A percentile compares a stretch with the other conserved stretches of the same genome.
These are phyloP conservation scores for Callosobruchus maculatus DNA, from an alignment of 2,888 invertebrate genomes.

Conservation along the genomic window DNA sequence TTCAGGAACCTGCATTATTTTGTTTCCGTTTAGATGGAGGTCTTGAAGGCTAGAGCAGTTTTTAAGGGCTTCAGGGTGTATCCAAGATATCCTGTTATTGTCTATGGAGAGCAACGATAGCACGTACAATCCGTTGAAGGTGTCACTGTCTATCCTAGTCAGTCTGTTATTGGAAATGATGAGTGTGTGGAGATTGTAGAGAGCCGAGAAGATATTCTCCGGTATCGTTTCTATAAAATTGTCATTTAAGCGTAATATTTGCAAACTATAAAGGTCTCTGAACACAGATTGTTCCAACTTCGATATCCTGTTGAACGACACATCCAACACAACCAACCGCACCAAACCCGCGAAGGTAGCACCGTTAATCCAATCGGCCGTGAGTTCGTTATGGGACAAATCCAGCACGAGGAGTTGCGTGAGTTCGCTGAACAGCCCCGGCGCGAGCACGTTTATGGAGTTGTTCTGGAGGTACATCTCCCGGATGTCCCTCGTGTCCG, in stretches of 20 bases:
- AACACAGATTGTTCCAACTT: constrained; percentile 74
- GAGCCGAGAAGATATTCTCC: constrained; percentile 73
- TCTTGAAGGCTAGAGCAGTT: constrained; percentile 79
- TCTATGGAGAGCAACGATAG: constrained; percentile 75
- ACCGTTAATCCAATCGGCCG: constrained; percentile 78
- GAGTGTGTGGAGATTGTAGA: constrained; percentile 76
- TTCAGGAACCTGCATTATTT: constrained; percentile 70
- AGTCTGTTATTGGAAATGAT: constrained; percentile 78
- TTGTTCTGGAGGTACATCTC: constrained; percentile 82
- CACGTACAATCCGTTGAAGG: constrained; percentile 72
- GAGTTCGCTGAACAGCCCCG: constrained; percentile 73
- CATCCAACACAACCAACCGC: constrained; percentile 71
- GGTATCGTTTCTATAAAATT: constrained; percentile 73
- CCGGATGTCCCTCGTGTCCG: constrained; percentile 71
- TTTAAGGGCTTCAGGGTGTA: constrained; percentile 70
- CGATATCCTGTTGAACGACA: constrained; percentile 72
- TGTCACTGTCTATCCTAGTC: constrained; percentile 69
- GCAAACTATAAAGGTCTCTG: constrained; percentile 72
- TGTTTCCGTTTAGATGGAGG: constrained; percentile 78
- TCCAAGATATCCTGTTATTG: constrained; percentile 71
- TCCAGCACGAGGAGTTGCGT: constrained; percentile 73
- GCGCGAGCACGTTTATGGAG: constrained; percentile 74
- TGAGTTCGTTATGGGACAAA: constrained; percentile 74
- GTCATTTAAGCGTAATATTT: constrained; percentile 75
- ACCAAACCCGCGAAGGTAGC: constrained; percentile 76